Percentiles rank a stretch among this genome's conserved stretches.
Conservation (phyloP, 2,113 vertebrate genomes). For the Sialia sialis region DNA sequence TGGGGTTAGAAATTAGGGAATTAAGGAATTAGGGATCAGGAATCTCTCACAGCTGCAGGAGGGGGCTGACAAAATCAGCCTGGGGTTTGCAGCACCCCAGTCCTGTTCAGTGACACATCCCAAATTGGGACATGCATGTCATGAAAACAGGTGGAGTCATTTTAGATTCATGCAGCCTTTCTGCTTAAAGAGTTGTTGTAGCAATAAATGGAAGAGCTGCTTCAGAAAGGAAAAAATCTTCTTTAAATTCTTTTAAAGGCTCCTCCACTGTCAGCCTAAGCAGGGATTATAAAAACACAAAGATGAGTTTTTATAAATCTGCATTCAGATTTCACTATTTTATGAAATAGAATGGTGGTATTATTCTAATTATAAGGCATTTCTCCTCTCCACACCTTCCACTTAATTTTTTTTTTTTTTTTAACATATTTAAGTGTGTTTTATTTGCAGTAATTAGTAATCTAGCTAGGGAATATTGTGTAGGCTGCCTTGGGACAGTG, state of each 20-base stretch:
- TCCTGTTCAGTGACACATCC: neutral
- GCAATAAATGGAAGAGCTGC: neutral
- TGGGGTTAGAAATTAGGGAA: neutral
- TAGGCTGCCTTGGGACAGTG: neutral
- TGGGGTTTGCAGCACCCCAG: neutral
- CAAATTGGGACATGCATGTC: rapidly evolving
- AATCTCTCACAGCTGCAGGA: neutral
- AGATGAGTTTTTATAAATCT: neutral
- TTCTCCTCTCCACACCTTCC: neutral
- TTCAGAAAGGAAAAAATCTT: neutral
- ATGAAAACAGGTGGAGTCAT: neutral
- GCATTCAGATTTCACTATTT: neutral
- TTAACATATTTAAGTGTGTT: neutral
- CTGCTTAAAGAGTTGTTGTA: neutral
- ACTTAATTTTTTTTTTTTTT: neutral
- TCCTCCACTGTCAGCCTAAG: neutral
- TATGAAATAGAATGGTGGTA: neutral
- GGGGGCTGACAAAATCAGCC: neutral
- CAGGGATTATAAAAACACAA: neutral
- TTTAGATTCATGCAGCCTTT: neutral
- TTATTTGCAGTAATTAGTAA: neutral
- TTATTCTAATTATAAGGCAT: neutral
- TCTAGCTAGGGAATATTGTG: neutral
- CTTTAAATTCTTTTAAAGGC: neutral
- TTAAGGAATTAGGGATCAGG: neutral